These are phyloP conservation scores for Jacana jacana DNA, from an alignment of 2,113 vertebrate genomes.

Conservation along the genomic window DNA sequence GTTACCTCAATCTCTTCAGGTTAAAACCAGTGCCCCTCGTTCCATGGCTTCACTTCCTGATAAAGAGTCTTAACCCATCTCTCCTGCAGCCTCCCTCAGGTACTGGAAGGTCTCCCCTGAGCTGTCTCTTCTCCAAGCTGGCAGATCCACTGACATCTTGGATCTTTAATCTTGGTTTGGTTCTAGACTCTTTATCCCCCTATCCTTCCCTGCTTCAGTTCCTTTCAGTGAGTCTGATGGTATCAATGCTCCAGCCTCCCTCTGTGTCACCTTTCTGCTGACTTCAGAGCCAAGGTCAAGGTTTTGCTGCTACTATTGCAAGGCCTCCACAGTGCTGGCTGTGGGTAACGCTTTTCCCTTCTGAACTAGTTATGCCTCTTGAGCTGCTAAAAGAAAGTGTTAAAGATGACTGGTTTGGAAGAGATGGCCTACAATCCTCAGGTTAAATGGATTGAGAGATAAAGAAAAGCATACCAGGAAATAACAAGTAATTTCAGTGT, in stretches of 20 bases:
- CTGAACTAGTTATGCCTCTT: neutral
- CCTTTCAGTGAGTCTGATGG: neutral
- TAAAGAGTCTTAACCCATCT: too few species aligned
- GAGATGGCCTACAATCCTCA: neutral
- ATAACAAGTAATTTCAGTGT: neutral
- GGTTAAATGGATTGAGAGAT: neutral
- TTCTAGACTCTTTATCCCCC: neutral
- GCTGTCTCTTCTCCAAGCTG: too few species aligned
- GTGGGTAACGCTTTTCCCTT: neutral
- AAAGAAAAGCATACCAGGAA: neutral
- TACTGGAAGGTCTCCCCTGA: too few species aligned
- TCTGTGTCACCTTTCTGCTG: neutral
- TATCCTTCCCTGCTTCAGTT: neutral
- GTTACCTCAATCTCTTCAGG: too few species aligned
- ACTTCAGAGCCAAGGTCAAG: neutral
- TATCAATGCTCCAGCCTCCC: neutral
- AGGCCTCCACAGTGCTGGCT: neutral
- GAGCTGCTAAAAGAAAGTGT: neutral
- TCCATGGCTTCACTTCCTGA: too few species aligned
- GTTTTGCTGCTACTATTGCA: neutral
- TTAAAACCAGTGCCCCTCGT: too few species aligned
- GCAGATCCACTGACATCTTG: rapidly evolving
- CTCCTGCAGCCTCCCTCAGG: too few species aligned
- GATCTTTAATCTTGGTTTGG: neutral
- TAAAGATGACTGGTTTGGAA: neutral